Evolutionary conservation across 2,888 invertebrate genomes (phyloP).

Genomic region (Mechanitis messenoides): DNA sequence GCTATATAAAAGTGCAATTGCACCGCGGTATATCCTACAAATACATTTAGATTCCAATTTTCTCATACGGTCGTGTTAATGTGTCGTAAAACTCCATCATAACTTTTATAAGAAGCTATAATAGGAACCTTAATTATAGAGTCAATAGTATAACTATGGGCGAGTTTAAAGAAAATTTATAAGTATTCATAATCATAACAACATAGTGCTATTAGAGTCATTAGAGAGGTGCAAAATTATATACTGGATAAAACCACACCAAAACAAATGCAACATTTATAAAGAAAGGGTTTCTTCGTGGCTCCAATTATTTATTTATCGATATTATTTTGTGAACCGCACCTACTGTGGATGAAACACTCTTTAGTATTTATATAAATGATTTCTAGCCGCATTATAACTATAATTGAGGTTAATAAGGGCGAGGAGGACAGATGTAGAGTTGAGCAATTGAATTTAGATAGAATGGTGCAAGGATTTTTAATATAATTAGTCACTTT

Average conservation of each 20-base stretch:
- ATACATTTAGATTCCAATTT: conserved; percentile 19
- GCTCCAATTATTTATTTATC: conserved; percentile 12
- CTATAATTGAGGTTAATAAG: conserved; percentile 6
- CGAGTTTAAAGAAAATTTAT: conserved; percentile 30
- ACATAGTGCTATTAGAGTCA: conserved; percentile 33
- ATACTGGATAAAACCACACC: conserved; percentile 24
- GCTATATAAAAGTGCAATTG: background rate
- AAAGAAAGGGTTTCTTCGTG: conserved; percentile 11
- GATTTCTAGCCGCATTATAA: background rate
- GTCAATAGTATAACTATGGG: conserved; percentile 28
- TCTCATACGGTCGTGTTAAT: conserved; percentile 34
- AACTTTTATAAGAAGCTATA: conserved; percentile 34
- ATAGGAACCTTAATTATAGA: conserved; percentile 33
- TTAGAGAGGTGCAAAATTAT: conserved; percentile 37
- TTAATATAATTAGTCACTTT: conserved; percentile 1
- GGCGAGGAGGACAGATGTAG: background rate
- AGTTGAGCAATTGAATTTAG: background rate
- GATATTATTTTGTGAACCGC: conserved; percentile 4
- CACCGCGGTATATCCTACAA: conserved; percentile 12
- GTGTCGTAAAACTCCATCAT: conserved; percentile 33
- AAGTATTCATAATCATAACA: conserved; percentile 31
- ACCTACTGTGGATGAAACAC: background rate
- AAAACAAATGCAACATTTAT: conserved; percentile 21
- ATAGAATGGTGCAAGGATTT: background rate
- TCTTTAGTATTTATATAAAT: background rate